Base-by-base conservation (phyloP, 2,113 vertebrate genomes). In the Cololabis saira region DNA sequence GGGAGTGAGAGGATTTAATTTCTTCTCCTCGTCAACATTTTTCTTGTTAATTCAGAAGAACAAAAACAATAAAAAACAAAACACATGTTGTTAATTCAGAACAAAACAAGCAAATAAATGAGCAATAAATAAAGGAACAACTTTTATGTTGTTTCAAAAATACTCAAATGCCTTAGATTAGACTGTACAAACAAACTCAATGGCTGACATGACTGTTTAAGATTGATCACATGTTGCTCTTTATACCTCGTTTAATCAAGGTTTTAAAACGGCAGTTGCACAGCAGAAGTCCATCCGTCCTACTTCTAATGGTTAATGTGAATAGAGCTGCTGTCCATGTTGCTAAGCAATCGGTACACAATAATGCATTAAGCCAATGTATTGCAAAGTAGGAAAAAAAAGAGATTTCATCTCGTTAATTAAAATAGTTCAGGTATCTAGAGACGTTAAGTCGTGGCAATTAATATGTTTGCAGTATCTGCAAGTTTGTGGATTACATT, bases 401-500 rank as follows among this genome's bases (percentile, higher is more conserved):
- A 60, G 17, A 17, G 21, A 15, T 14, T 43, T 42, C 2, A 58
- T 11, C 1, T 14, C 41, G 8, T 1, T 53, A 11, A n/a, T 65
- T n/a, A 42, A 63, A 27, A 30, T 0, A 43, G 19, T n/a, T 61
- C 22, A 6, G n/a, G 30, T 27, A 16, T 67, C 13, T 22, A 12
- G 19, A 51, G 30, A 55, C 5, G 47, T 21, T 15, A 59, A 14
- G 33, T 40, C 50, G 70, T 63, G 10, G 66, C 22, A 61, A 24
- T 69, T 50, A 49, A 61, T 30, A 9, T 2, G 40, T 33, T 1
- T 63, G 71, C 71, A 44, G 63, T 2, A 60, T 60, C 24, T 67
- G 78, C 74, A 76, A 12, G 22, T 69, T 14, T 22, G 59, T 22
- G 41, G 27, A 12, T 63, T 40, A 30, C 63, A 47, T 65, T 61